Evolutionary conservation across 2,113 vertebrate genomes (phyloP), one percentile per base, ranked within the genome.

Genomic region (Megaceryle torquata): DNA sequence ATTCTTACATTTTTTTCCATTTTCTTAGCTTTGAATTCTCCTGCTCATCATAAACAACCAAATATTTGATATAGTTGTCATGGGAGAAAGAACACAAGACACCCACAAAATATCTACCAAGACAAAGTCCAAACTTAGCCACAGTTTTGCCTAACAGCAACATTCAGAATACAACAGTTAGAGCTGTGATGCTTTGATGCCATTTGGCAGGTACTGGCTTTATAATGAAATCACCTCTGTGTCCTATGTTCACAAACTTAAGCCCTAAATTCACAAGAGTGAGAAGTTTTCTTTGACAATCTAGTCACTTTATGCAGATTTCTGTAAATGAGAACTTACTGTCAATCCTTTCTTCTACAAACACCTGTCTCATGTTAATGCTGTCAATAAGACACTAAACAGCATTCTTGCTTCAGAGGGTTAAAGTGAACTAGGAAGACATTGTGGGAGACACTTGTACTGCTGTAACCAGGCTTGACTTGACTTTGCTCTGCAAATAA

Each of bases 401-500:
- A 88, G 8, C 28, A 76, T 87, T 95, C 74, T 69, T 78, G 22
- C 57, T 89, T 91, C 64, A 75, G 60, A 91, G 80, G 77, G 76
- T 92, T 88, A 93, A 95, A 93, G 87, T 26, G 18, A 85, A 61
- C 74, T 35, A 61, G 46, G 54, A 82, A 87, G 74, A 65, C 31
- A 24, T 65, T 60, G 48, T 3, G 3, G 61, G 75, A 96, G 65
- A 89, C 31, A 31, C 60, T 82, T 61, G 57, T n/a, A 77, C 44
- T 91, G 77, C 72, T 75, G 24, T 95, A 92, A 95, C 83, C 53
- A 87, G 74, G 76, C 86, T 91, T 95, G 96, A 95, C 89, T 91
- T 68, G 84, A 92, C 88, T 93, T 91, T 79, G n/a, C 56, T 93
- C 86, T 91, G 69, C 86, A 95, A 93, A 96, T 94, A 95, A 95